A percentile compares a stretch with the other conserved stretches of the same genome.
Evolutionary conservation across 2,888 invertebrate genomes (phyloP).

Genomic region (Mesoligia furuncula): DNA sequence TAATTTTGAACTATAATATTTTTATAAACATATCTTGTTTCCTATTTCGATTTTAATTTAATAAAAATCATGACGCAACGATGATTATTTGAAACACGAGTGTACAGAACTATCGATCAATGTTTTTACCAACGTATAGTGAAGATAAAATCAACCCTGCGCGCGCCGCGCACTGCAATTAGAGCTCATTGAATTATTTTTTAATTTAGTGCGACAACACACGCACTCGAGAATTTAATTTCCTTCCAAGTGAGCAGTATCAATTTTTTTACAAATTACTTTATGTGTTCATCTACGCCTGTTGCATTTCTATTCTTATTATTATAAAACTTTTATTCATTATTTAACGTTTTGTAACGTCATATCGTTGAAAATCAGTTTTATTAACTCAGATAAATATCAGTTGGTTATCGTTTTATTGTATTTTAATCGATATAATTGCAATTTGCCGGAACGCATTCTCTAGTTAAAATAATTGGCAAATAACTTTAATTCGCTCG

Average conservation of each 20-base stretch:
- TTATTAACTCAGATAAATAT: conserved; percentile 29
- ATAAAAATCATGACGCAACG: conserved; percentile 52
- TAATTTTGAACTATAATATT: conserved; percentile 5
- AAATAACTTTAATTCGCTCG: conserved; percentile 8
- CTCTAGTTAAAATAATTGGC: conserved; percentile 37
- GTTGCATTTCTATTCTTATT: conserved; percentile 49
- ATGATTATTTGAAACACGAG: conserved; percentile 67
- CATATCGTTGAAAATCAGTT: conserved; percentile 16
- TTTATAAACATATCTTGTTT: background rate
- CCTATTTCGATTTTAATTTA: conserved; percentile 31
- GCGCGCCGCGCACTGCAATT: conserved; percentile 70
- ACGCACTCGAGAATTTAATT: conserved; percentile 73
- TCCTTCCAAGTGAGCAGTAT: conserved; percentile 64
- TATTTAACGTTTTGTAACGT: conserved; percentile 7
- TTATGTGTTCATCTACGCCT: conserved; percentile 50
- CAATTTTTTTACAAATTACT: conserved; percentile 52
- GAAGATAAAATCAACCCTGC: conserved; percentile 75
- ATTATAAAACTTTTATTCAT: conserved; percentile 15
- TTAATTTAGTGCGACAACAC: conserved; percentile 77
- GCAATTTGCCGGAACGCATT: conserved; percentile 34
- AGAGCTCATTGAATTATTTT: conserved; percentile 75
- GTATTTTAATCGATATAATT: conserved; percentile 44
- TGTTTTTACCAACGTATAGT: conserved; percentile 66
- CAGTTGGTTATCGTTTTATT: conserved; percentile 14
- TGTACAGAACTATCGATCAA: conserved; percentile 74